Evolutionary conservation across 2,113 vertebrate species (phyloP).

Genomic region (Burhinus bistriatus): DNA sequence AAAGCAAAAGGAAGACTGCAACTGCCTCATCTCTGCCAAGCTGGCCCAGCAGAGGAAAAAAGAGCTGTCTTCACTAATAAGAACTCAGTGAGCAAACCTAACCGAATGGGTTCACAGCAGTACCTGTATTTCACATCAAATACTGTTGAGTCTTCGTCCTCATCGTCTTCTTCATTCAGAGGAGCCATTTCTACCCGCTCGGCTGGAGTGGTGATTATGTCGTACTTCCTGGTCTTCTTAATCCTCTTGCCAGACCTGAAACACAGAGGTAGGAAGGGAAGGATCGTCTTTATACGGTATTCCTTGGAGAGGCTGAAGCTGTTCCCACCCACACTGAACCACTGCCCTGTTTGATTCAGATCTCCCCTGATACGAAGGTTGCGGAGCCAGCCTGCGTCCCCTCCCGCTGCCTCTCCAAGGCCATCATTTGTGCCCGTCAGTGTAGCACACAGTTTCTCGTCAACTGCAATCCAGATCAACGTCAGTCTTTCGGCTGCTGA

Average conservation of each 20-base stretch:
- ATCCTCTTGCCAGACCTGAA: slow-evolving; percentile 86
- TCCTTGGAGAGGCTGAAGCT: background rate
- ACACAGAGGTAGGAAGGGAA: background rate
- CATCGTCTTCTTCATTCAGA: slow-evolving; percentile 89
- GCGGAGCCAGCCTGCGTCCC: background rate
- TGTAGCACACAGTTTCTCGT: background rate
- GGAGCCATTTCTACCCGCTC: slow-evolving; percentile 96
- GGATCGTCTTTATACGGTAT: background rate
- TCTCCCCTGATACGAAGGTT: background rate
- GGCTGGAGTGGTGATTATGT: slow-evolving; percentile 93
- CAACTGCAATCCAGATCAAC: background rate
- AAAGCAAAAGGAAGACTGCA: background rate
- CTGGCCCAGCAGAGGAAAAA: background rate
- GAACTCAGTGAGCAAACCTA: background rate
- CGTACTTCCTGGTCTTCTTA: slow-evolving; percentile 93
- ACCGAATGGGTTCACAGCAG: background rate
- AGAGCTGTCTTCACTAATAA: background rate
- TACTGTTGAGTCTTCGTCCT: slow-evolving; percentile 90
- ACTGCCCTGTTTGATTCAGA: background rate
- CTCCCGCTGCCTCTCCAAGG: background rate
- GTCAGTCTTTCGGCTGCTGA: background rate
- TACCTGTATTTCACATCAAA: slow-evolving; percentile 98
- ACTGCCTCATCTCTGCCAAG: background rate
- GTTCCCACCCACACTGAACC: background rate
- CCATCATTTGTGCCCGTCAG: background rate